phyloP scores from a whole-genome alignment of 2,113 vertebrate species.

The Tupaia chinensis region DNA sequence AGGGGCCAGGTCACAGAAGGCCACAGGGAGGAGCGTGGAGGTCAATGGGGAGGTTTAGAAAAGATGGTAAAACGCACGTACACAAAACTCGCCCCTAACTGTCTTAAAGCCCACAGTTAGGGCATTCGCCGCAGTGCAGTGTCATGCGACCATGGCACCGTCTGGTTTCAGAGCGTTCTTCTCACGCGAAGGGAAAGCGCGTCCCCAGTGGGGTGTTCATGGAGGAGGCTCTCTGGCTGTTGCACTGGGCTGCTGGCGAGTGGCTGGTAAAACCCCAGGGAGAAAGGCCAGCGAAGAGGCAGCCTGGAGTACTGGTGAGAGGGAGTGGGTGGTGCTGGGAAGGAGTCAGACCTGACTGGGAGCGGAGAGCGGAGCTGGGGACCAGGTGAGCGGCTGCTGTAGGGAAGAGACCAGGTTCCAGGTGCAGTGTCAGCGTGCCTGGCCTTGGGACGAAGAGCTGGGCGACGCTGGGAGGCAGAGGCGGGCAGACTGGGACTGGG shows the following conservation, averaged over 20 bases:
- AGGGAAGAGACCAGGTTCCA: too few species aligned
- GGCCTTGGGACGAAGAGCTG: not conserved
- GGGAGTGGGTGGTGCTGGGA: not conserved
- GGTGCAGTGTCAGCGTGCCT: not conserved
- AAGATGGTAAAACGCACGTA: not conserved
- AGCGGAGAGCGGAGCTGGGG: not conserved
- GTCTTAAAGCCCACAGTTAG: not conserved
- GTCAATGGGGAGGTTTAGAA: not conserved
- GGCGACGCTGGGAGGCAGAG: not conserved
- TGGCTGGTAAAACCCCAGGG: not conserved
- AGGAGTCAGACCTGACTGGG: not conserved
- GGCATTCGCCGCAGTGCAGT: not conserved
- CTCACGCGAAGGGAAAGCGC: not conserved
- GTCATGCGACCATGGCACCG: not conserved
- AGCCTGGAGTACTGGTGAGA: not conserved
- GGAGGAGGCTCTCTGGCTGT: not conserved
- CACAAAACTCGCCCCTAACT: not conserved
- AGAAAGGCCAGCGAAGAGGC: not conserved
- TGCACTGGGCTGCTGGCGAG: not conserved
- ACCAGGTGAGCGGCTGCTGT: not conserved
- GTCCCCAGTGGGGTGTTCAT: not conserved
- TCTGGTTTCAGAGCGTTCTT: not conserved
- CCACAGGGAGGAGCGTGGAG: not conserved
- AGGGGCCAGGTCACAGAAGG: not conserved
- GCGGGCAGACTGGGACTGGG: fast-evolving